These are phyloP conservation scores for Hirtodrosophila confusa DNA, from an alignment of 2,888 invertebrate genomes.

Conservation along the genomic window DNA sequence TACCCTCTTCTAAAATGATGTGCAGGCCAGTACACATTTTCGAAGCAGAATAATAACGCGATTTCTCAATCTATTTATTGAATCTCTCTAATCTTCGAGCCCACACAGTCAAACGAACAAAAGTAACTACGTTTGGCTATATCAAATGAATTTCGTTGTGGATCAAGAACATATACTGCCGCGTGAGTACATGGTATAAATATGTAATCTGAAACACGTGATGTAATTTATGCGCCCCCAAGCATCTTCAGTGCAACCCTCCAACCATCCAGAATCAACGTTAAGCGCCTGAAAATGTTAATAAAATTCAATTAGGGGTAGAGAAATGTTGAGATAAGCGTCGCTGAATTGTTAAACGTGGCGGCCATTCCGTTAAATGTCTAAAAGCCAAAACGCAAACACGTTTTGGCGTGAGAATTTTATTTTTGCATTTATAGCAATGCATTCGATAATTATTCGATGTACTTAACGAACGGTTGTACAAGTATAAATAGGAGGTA, in stretches of 20 bases:
- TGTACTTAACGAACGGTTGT: constrained; percentile 9
- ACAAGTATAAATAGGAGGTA: no score
- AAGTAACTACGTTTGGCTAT: constrained; percentile 9
- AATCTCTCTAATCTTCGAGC: constrained; percentile 25
- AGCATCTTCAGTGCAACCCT: constrained; percentile 38
- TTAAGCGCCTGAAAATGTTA: constrained; percentile 15
- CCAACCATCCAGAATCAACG: constrained; percentile 22
- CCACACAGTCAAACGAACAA: constrained; percentile 1
- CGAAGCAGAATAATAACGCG: constrained; percentile 1
- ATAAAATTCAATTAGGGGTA: constrained; percentile 44
- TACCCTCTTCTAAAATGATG: no score
- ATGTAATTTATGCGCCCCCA: constrained; percentile 58
- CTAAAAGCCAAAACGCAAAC: constrained; percentile 31
- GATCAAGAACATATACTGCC: constrained; percentile 22
- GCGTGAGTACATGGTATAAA: constrained; percentile 38
- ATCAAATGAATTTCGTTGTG: constrained; percentile 30
- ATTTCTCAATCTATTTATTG: constrained; percentile 4
- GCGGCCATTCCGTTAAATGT: constrained; percentile 19
- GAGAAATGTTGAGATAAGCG: constrained; percentile 34
- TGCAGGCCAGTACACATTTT: no score
- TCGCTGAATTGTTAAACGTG: constrained; percentile 26
- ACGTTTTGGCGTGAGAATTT: constrained; percentile 18
- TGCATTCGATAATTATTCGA: constrained; percentile 25
- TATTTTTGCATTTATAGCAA: constrained; percentile 4
- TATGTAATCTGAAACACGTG: constrained; percentile 70